Evolutionary conservation across 2,797 vertebrate species (phyloP), one percentile per base, ranked within the genome.

Genomic region (Poeciliopsis infans): DNA sequence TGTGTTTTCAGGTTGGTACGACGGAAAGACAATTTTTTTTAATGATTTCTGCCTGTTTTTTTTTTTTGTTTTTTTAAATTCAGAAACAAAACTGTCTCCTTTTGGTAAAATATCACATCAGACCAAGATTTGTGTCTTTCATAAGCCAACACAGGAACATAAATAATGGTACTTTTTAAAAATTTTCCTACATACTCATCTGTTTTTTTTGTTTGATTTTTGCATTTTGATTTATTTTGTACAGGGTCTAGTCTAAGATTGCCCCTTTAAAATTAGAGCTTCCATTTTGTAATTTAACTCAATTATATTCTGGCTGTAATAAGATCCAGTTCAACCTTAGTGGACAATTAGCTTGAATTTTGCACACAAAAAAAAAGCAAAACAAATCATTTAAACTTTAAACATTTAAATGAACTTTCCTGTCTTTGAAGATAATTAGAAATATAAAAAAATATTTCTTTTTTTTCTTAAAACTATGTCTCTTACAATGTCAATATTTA

Each of bases 1-100:
- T 64, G 64, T 80, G 83, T 89, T 83, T 90, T 79, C 85, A 84
- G 85, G 85, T 83, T 85, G 90, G 89, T 93, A 91, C 84, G 87
- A 84, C 31, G 18, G 85, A 88, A 92, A 89, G 81, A 90, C 83
- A 76, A 82, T 91, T 76, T 87, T 89, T 88, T 75, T 88, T 79
- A 89, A 91, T 89, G 87, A 77, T 93, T 45, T 92, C 92, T 91
- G 78, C 92, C 89, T 88, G 86, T 90, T 89, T 91, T 88, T 86
- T 85, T 93, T 13, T 0, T 55, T 6, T 0, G 87, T 88, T 80
- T 86, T 93, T 94, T 87, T 91, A 90, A 85, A 83, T 89, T 91
- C 61, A 88, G 84, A 83, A 55, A 77, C 75, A 78, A 75, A 85
- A 76, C 79, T 66, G 85, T 91, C 94, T 92, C 94, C 92, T 93